Evolutionary conservation across 2,888 invertebrate genomes (phyloP).

Genomic region (Augochlorella aurata): DNA sequence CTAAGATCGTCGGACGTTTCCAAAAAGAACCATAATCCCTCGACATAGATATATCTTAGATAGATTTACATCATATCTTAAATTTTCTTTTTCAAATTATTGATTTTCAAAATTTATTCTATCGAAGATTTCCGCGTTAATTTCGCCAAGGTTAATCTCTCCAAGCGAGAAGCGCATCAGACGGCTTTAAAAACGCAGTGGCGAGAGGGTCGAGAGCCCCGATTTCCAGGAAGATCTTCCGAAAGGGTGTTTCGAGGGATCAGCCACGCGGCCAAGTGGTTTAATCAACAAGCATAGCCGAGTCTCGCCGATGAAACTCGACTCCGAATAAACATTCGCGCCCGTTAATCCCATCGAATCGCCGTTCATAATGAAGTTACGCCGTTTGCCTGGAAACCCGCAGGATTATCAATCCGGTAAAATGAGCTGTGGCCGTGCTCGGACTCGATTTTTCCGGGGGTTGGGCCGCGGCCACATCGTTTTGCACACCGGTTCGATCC

Average conservation of each 20-base stretch:
- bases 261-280: not conserved
- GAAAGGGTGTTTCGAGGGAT: not conserved
- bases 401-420: slow-evolving; percentile 27
- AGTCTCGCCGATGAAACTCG: not conserved
- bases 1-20: too few relatives aligned
- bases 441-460: slow-evolving; percentile 24
- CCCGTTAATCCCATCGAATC: slow-evolving; percentile 36
- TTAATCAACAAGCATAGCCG: not conserved
- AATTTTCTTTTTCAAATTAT: too few relatives aligned
- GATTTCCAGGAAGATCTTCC: not conserved
- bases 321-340: slow-evolving; percentile 7
- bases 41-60: too few relatives aligned
- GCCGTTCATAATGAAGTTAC: slow-evolving; percentile 28
- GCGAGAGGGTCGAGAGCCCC: too few relatives aligned
- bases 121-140: too few relatives aligned
- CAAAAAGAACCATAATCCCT: too few relatives aligned
- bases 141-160: too few relatives aligned
- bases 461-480: not conserved
- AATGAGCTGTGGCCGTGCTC: slow-evolving; percentile 35
- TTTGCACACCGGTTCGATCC: slow-evolving; percentile 6
- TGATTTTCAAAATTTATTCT: too few relatives aligned
- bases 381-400: not conserved
- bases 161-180: too few relatives aligned
- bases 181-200: too few relatives aligned
- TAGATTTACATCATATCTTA: too few relatives aligned